Evolutionary conservation across 2,888 invertebrate species (phyloP), one percentile per base, ranked within the genome.

Genomic region (Oxyteleia sp.): DNA sequence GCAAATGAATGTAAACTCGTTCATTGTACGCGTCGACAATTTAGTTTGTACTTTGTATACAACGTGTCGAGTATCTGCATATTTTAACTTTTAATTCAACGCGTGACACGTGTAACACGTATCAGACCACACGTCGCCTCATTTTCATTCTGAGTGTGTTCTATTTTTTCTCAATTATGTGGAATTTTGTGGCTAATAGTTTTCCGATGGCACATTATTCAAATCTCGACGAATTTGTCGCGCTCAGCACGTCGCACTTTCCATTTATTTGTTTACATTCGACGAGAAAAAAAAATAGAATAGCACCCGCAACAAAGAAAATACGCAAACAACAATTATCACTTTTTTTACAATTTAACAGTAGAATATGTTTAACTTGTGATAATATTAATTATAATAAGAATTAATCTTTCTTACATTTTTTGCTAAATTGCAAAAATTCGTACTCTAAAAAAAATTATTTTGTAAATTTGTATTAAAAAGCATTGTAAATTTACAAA

Each of bases 1-100:
- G 71, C 82, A 76, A 82, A 82, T 75, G 69, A 75, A 66, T 71
- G 82, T 76, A 75, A 82, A 82, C 82, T 82, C 76, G 76, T 76
- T 82, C 71, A 76, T 82, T 71, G 71, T 66, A 76, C 71, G 82
- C 71, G 71, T 63, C 66, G 76, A 69, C 75, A 76, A 82, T 82
- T 78, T 64, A 59, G 72, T 78, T 82, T 78, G 76, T 68, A 72
- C 72, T 78, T 82, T 82, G 72, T 78, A 47, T 82, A 82, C 76
- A 61, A 64, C 82, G 71, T 71, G 76, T 76, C 53, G 82, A 76
- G 69, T 64, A 49, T 76, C 64, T 43, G 82, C 82, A 82, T 82
- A 82, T 82, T 82, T 82, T 82, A 82, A 82, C 75, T 76, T 82
- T 76, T 75, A 69, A 75, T 64, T 82, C 71, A 23, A 64, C 49